Conservation (phyloP, 1,140 invertebrate genomes). For the Papilio dardanus region DNA sequence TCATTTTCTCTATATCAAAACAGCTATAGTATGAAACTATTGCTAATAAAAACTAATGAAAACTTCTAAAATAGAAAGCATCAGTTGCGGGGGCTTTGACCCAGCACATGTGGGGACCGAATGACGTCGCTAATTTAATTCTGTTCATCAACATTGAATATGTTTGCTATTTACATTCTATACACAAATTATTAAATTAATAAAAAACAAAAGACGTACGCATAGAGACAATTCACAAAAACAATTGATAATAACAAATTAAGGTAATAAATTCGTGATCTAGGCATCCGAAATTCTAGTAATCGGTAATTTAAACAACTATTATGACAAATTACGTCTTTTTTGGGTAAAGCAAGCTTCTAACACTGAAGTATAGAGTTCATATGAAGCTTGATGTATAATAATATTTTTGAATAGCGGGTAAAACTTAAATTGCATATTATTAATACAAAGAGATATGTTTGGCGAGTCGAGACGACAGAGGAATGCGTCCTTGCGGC, state of each 20-base stretch:
- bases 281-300: too few relatives aligned
- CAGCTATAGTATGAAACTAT: background rate
- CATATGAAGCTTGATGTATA: background rate
- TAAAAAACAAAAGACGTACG: background rate
- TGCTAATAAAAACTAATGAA: conserved; percentile 20
- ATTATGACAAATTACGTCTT: too few relatives aligned
- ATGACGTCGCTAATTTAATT: conserved; percentile 14
- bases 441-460: background rate
- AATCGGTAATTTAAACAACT: too few relatives aligned
- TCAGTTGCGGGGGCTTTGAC: conserved; percentile 9
- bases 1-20: too few relatives aligned
- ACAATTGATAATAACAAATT: too few relatives aligned
- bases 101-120: background rate
- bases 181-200: background rate
- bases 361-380: background rate
- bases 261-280: too few relatives aligned
- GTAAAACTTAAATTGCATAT: background rate
- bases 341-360: too few relatives aligned
- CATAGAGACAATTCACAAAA: background rate
- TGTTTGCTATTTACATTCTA: conserved; percentile 7
- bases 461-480: conserved; percentile 8
- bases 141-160: background rate
- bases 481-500: conserved; percentile 30
- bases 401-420: background rate
- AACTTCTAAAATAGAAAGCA: conserved; percentile 27